Conservation (phyloP, 1,140 invertebrate genomes). For the Propsilocerus akamusi region DNA sequence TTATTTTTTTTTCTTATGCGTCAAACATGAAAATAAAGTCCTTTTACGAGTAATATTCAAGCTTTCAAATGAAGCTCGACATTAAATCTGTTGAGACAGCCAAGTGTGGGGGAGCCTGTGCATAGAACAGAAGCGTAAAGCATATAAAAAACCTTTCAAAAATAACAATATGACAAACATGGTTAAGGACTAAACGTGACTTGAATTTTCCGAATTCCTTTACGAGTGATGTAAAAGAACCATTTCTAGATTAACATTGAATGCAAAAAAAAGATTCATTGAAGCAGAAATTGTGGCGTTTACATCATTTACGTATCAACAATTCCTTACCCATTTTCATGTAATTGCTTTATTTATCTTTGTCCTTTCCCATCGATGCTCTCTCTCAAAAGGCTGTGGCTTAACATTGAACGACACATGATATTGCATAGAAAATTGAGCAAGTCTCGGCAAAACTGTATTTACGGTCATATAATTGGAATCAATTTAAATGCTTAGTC, state of each 20-base stretch:
- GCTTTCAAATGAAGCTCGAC: too few relatives aligned
- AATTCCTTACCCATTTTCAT: background rate
- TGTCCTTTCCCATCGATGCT: background rate
- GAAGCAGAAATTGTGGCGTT: too few relatives aligned
- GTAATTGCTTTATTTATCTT: background rate
- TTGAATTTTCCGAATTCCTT: background rate
- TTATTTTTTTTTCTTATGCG: background rate
- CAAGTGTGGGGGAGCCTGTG: background rate
- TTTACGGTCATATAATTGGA: too few relatives aligned
- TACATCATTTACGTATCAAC: background rate
- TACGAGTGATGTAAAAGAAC: background rate
- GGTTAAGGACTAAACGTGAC: slow-evolving; percentile 1
- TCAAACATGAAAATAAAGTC: background rate
- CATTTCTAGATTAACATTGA: background rate
- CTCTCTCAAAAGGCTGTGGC: too few relatives aligned
- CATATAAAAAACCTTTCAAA: background rate
- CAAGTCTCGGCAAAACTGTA: too few relatives aligned
- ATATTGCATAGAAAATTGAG: too few relatives aligned
- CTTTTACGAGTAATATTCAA: background rate
- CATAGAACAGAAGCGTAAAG: background rate
- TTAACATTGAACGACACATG: too few relatives aligned
- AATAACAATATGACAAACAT: background rate
- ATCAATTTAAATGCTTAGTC: too few relatives aligned
- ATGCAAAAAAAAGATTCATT: too few relatives aligned
- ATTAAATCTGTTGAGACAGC: background rate